Base-by-base conservation (phyloP, 2,113 vertebrate genomes). In the Spermophilus dauricus region DNA sequence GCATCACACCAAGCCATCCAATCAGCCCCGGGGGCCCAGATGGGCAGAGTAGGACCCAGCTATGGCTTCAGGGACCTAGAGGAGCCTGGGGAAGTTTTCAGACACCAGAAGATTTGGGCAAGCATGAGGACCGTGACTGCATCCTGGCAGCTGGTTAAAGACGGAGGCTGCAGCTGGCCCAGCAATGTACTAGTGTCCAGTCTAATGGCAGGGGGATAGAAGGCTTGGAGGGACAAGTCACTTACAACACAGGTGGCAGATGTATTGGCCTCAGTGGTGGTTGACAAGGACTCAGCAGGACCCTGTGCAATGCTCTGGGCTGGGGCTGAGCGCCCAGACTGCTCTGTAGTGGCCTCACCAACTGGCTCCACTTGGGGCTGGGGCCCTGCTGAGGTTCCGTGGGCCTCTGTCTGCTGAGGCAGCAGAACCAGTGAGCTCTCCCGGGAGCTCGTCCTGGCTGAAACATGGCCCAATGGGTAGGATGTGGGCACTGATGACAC, bases 221-320 rank as follows among this genome's bases (percentile, higher is more conserved):
- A 20, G 12, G 30, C 5, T 5, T 1, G 22, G 34, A 89, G 56
- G 56, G 45, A 1, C 18, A 89, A 82, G 10, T 76, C 97, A 99
- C 99, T 99, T 93, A 99, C 99, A 32, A 98, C 96, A 94, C 99
- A 99, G 67, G 96, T 32, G 28, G 96, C 97, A 12, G 97, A 89
- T 18, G 89, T 48, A 45, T 93, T 83, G 88, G 91, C 95, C 96
- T 98, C 98, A 58, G 2, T 45, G 65, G 97, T 82, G 14, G 98
- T 69, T 13, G 89, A 42, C 73, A 93, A 89, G 93, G 96, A 67
- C 56, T 97, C 95, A 1, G 86, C 42, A 24, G 69, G 73, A 6
- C 45, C 26, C 17, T 80, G 82, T 8, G 97, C 72, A 8, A 95
- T 0, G 1, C 88, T 69, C 94, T 97, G 98, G 91, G 73, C 81